Conservation (phyloP, 2,888 invertebrate genomes). For the Sussaba pulchella region DNA sequence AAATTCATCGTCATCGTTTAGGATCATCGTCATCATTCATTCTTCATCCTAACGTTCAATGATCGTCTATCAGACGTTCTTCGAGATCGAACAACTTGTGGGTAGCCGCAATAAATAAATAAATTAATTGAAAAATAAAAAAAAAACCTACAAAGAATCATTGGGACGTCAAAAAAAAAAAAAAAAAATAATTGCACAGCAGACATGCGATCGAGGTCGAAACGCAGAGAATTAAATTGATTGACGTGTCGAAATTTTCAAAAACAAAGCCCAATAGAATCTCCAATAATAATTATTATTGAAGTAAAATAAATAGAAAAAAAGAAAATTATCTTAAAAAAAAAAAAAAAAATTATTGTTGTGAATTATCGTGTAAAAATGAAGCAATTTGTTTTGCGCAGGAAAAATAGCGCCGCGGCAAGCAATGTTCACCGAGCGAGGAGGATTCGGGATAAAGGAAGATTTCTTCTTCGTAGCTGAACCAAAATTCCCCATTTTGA, state of each 20-base stretch:
- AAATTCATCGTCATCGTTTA: slow-evolving; percentile 12
- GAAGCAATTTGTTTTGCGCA: slow-evolving; percentile 81
- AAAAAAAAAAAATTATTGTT: slow-evolving; percentile 56
- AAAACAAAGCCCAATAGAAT: no score
- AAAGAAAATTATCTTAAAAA: slow-evolving; percentile 42
- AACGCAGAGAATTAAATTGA: not conserved
- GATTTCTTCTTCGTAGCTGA: slow-evolving; percentile 74
- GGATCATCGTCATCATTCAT: slow-evolving; percentile 11
- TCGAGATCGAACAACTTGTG: slow-evolving; percentile 75
- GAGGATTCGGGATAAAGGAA: slow-evolving; percentile 73
- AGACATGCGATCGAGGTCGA: not conserved
- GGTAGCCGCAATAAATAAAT: slow-evolving; percentile 74
- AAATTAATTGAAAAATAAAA: slow-evolving; percentile 68
- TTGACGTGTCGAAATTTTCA: no score
- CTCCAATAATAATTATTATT: no score
- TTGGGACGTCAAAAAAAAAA: no score
- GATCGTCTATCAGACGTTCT: slow-evolving; percentile 54
- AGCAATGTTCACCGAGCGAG: slow-evolving; percentile 76
- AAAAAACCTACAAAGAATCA: slow-evolving; percentile 72
- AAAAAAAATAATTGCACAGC: slow-evolving; percentile 45
- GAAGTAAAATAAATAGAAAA: slow-evolving; percentile 31
- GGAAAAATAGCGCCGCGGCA: slow-evolving; percentile 78
- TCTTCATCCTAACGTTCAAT: slow-evolving; percentile 17
- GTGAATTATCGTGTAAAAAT: slow-evolving; percentile 75
- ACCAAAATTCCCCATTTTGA: slow-evolving; percentile 67